A percentile compares a stretch with the other conserved stretches of the same genome.
Conservation (phyloP, 2,113 vertebrate species). For the Brevimyrus niger region DNA sequence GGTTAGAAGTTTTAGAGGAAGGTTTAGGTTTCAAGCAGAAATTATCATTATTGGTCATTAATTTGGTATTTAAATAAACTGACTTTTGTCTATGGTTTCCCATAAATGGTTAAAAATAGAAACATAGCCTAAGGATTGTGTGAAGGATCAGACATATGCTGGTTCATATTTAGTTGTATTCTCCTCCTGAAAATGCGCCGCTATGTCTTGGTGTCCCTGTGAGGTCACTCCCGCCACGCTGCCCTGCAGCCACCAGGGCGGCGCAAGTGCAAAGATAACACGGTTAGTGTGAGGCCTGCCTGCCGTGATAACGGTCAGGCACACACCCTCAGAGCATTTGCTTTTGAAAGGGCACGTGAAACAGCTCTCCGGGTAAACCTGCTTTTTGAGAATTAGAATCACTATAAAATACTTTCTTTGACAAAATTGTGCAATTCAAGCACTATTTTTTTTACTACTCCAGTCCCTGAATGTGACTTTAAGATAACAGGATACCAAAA, state of each 20-base stretch:
- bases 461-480: not conserved
- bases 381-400: not conserved
- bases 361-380: not conserved
- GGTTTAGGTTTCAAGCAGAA: not conserved
- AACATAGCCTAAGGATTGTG: not conserved
- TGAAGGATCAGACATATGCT: not conserved
- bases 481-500: not conserved
- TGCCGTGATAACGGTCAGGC: slow-evolving; percentile 16
- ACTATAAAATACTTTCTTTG: not conserved
- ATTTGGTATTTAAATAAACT: not conserved
- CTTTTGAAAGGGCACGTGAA: not conserved
- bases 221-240: not conserved
- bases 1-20: not conserved
- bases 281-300: slow-evolving; percentile 1
- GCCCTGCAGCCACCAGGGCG: not conserved
- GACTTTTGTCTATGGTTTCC: not conserved
- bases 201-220: not conserved
- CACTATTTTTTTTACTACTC: not conserved
- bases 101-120: not conserved
- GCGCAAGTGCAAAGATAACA: slow-evolving; percentile 4
- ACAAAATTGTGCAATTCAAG: not conserved
- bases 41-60: not conserved
- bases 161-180: not conserved
- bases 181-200: not conserved
- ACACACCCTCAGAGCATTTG: not conserved